Evolutionary conservation across 2,888 invertebrate species (phyloP), one percentile per base, ranked within the genome.

Genomic region (Metellina segmentata): DNA sequence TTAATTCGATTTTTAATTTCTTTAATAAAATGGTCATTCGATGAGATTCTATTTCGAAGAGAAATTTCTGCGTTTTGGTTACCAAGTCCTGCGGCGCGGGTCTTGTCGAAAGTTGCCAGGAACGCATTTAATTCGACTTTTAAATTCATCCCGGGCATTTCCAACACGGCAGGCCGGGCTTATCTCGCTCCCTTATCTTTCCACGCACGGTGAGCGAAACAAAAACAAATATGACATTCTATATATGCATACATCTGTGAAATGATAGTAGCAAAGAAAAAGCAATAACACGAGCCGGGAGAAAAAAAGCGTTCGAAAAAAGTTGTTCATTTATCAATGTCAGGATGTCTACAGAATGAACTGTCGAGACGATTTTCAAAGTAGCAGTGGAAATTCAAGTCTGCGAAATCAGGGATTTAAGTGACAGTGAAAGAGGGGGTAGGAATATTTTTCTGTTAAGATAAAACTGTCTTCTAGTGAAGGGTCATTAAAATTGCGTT

Each of bases 401-500:
- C 88, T 88, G 88, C 72, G 81, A 88, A 88, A 81, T 88, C 88
- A 81, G 81, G 82, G 89, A 82, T 89, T 89, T 81, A 82, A 89
- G 89, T 82, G 77, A 89, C 89, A 82, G 69, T 70, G 81, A 61
- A 70, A 69, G 53, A 20, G 89, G 88, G 34, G 69, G 61, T n/a
- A 19, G 20, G n/a, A 49, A 49, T 16, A 19, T 77, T 72, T 88
- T 88, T 81, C 34, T 69, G 53, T 77, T 77, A 74, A 81, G 89
- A 89, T 89, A 89, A 89, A 89, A 89, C 82, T 82, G 89, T 89
- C 89, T 82, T 75, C 49, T 34, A 82, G 82, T 82, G 77, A 82
- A 89, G 89, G 89, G 77, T 89, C 89, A 89, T 89, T 89, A 89
- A 89, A 82, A 77, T 77, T 51, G 77, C 89, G 75, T 89, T 89